Evolutionary conservation across 35 echinoderm and acorn worm species (phyloP), one percentile per base, ranked within the genome.

Genomic region (Ptychodera flava): DNA sequence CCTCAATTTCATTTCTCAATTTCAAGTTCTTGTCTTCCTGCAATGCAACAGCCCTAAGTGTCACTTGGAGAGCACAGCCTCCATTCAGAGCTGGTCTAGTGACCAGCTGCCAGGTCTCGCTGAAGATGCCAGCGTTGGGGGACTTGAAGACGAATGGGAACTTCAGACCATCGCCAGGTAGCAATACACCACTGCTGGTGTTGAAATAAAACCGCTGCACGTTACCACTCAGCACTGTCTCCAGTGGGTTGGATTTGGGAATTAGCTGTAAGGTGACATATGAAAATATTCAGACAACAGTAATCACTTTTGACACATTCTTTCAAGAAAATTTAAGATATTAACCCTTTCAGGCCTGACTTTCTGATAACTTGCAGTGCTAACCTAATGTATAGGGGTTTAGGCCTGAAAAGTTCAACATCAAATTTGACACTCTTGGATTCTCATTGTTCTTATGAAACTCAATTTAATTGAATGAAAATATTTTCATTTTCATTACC

Each of bases 121-220:
- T 92, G 79, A 98, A 98, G 85, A 98, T 98, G n/a, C 95, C 95
- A 33, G 95, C 88, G 80, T 98, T 98, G 15, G 95, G 95, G 0
- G 95, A 98, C 85, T 98, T 98, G 90, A 98, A 98, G 88, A 94
- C 93, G 78, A 98, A 98, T 31, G 95, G 95, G 76, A 98, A 98
- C 36, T 93, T 91, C 15, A 98, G 90, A 29, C 87, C 92, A 88
- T 99, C 96, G 83, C 96, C 96, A 33, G 96, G 96, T 15, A 99
- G 88, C 0, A 99, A 82, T 22, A 99, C 96, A 27, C 93, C 96
- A 89, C 96, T 99, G 80, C 96, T 99, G 36, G 96, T 99, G 88
- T 99, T 94, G 88, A 99, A 99, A 76, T 99, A 99, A 86, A 99
- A 99, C 76, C 92, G 90, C 38, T 99, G 96, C 14, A 93, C 89